These are phyloP conservation scores for Liodrosophila aerea DNA, from an alignment of 2,888 invertebrate genomes.

Conservation along the genomic window DNA sequence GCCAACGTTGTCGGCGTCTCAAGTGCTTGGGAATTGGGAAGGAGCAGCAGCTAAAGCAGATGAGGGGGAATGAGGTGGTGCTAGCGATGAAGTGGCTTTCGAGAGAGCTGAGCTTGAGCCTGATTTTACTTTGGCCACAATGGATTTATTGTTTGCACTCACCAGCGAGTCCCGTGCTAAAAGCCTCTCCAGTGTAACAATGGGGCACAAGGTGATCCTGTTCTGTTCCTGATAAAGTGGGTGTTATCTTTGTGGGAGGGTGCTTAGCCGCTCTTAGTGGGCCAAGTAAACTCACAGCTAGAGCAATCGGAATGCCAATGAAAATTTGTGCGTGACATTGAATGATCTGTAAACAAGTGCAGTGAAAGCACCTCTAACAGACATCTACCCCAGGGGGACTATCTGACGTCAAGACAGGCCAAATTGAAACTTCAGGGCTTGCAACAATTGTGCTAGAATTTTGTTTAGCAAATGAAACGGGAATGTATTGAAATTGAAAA, in stretches of 20 bases:
- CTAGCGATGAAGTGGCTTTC: constrained; percentile 70
- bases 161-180: constrained; percentile 37
- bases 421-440: neutral
- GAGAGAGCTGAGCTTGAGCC: constrained; percentile 72
- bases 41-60: neutral
- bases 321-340: constrained; percentile 4
- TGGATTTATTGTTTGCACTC: constrained; percentile 74
- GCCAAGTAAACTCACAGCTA: constrained; percentile 2
- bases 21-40: constrained; percentile 51
- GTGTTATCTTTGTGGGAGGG: neutral
- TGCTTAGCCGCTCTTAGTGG: too few species aligned
- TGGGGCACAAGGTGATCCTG: constrained; percentile 18
- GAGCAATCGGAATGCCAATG: constrained; percentile 21
- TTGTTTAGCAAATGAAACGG: too few species aligned
- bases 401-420: constrained; percentile 5
- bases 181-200: constrained; percentile 37
- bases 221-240: neutral
- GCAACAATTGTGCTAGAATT: too few species aligned
- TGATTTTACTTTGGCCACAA: constrained; percentile 76
- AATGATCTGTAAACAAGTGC: constrained; percentile 9
- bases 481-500: too few species aligned
- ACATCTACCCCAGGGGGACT: too few species aligned
- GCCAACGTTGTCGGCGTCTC: constrained; percentile 61
- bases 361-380: neutral
- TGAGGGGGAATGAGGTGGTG: neutral